Evolutionary conservation across 2,113 vertebrate species (phyloP), one percentile per base, ranked within the genome.

Genomic region (Trogon surrucura): DNA sequence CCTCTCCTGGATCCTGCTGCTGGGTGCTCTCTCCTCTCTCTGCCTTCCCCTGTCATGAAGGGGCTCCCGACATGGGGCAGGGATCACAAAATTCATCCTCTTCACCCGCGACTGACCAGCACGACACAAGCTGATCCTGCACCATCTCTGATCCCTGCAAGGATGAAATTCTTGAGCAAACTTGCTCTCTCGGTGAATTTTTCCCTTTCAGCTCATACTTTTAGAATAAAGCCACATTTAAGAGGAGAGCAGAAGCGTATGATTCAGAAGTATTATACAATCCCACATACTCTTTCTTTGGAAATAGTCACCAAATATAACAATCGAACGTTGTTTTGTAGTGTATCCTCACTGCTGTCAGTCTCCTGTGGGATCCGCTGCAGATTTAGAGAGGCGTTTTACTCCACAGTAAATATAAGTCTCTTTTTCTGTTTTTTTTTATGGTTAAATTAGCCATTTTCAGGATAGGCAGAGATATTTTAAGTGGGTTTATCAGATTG

Each of bases 201-300:
- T 75, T 50, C 80, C 34, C 50, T 53, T 53, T 70, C 1, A 4
- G 15, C 75, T 86, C 36, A 0, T 58, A 17, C 44, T 41, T 90
- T 53, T 7, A 18, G 80, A 80, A 30, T 78, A 64, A 88, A 34
- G 44, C 62, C 27, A 13, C 61, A 7, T 69, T 69, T 27, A 48
- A 21, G 85, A 85, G 47, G 77, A 70, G 77, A 95, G 70, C 67
- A 91, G 88, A 53, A 88, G 64, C 5, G 38, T 90, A 81, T 94
- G 94, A 95, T 95, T 91, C 94, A 95, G 61, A 21, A 88, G 91
- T 11, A 92, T 95, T 92, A 88, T 25, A 89, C 94, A 96, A 89
- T 82, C 93, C 93, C 95, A 88, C 94, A 34, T 73, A 14, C 56
- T 80, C 90, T 45, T 62, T 48, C 64, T 90, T 54, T 47, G 71